Evolutionary conservation across 2,797 vertebrate genomes (phyloP).

Genomic region (Emydoidea blandingii): DNA sequence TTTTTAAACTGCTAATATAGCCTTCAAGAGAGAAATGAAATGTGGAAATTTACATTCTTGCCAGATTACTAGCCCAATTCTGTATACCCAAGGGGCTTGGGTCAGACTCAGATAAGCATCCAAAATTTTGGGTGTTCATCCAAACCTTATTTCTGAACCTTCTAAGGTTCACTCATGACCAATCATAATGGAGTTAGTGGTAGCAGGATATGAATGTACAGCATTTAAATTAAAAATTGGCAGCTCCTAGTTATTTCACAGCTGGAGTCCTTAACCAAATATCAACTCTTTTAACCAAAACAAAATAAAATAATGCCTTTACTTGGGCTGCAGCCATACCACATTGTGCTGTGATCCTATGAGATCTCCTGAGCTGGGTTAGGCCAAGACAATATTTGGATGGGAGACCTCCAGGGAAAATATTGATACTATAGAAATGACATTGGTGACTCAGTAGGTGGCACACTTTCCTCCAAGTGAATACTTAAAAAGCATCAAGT

Average conservation of each 20-base stretch:
- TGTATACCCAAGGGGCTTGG: slow-evolving; percentile 65
- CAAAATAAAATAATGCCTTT: slow-evolving; percentile 78
- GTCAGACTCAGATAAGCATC: slow-evolving; percentile 77
- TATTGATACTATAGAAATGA: slow-evolving; percentile 45
- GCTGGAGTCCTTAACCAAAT: slow-evolving; percentile 76
- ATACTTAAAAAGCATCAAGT: rapidly evolving
- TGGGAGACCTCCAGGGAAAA: slow-evolving; percentile 40
- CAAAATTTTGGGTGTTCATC: slow-evolving; percentile 74
- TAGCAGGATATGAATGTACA: slow-evolving; percentile 72
- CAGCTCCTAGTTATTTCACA: slow-evolving; percentile 68
- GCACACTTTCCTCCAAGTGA: rapidly evolving
- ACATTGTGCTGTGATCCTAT: slow-evolving; percentile 55
- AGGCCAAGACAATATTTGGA: slow-evolving; percentile 34
- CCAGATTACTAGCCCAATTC: slow-evolving; percentile 73
- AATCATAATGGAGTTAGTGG: slow-evolving; percentile 67
- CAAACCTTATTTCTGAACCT: slow-evolving; percentile 68
- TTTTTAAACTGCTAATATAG: slow-evolving; percentile 72
- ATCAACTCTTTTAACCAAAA: slow-evolving; percentile 70
- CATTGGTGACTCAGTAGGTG: slow-evolving; percentile 17
- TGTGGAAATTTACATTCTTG: slow-evolving; percentile 75
- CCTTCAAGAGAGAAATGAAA: slow-evolving; percentile 75
- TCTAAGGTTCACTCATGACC: slow-evolving; percentile 62
- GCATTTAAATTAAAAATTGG: slow-evolving; percentile 74
- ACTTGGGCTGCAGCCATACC: slow-evolving; percentile 72
- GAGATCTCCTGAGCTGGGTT: slow-evolving; percentile 53